phyloP scores from a whole-genome alignment of 2,113 vertebrate species.

The Pogonocichla stellata region DNA sequence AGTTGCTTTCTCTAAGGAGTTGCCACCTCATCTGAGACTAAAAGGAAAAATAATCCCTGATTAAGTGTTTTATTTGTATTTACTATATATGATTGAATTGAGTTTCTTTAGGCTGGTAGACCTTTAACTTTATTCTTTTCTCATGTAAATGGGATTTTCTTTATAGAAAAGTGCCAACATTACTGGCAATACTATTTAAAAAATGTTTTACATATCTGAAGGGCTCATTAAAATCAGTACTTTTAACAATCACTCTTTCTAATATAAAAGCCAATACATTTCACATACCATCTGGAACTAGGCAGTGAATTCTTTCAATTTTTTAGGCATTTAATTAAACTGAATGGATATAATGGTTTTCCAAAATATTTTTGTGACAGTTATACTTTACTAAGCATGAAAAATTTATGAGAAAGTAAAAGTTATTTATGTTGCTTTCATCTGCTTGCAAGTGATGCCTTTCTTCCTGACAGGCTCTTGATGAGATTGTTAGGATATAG shows the following conservation, averaged over 20 bases:
- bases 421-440: neutral
- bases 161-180: neutral
- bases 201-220: neutral
- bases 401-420: neutral
- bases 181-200: neutral
- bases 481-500: neutral
- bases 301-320: neutral
- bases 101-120: neutral
- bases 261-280: neutral
- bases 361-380: neutral
- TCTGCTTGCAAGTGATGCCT: neutral
- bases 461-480: neutral
- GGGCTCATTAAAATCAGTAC: neutral
- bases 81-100: neutral
- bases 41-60: neutral
- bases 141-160: neutral
- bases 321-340: conserved; percentile 21
- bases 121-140: neutral
- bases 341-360: neutral
- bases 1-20: neutral
- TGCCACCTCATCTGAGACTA: neutral
- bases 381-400: neutral
- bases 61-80: neutral
- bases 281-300: neutral
- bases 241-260: neutral